Evolutionary conservation across 2,113 vertebrate species (phyloP), one percentile per base, ranked within the genome.

Genomic region (Pygoscelis adeliae): DNA sequence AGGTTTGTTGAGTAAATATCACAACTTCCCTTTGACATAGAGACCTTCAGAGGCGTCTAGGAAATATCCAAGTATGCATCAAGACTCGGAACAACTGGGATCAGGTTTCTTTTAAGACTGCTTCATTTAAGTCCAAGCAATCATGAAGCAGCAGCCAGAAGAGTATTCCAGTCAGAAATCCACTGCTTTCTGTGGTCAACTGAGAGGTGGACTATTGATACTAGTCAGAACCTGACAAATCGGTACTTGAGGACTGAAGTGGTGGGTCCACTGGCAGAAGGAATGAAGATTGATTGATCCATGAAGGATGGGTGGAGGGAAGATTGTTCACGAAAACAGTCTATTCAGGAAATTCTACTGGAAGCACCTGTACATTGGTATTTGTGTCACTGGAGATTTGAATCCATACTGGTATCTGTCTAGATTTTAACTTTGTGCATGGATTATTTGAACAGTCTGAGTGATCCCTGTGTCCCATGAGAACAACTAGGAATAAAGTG

Each of bases 191-290:
- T 29, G 12, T 69, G 21, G 55, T 46, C 81, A 89, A 2, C 25
- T 42, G 32, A 46, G 21, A 34, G 1, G 4, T 0, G 2, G 42
- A 27, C 21, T 66, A 17, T 2, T 40, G 25, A 9, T 56, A 30
- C 19, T 11, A 63, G 15, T 34, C 55, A 74, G 50, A 77, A 63
- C 38, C 52, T 67, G 25, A 83, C 23, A 93, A 91, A 63, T 2
- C 2, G 9, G 16, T 36, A 46, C 36, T 44, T 36, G 42, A 78
- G 26, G 30, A 66, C 15, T 44, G 34, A 66, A 79, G 11, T 4
- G 15, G n/a, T 44, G n/a, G 17, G 20, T 49, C 21, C 44, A 16
- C 30, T 40, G 34, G 26, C 26, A 93, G 49, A 76, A 87, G 34
- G 44, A 83, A 63, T 17, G 25, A 83, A 74, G 23, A 34, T 3